Percentiles rank a stretch among this genome's conserved stretches.
These are phyloP conservation scores for Aporophyla nigra DNA, from an alignment of 2,888 invertebrate species.

Conservation along the genomic window DNA sequence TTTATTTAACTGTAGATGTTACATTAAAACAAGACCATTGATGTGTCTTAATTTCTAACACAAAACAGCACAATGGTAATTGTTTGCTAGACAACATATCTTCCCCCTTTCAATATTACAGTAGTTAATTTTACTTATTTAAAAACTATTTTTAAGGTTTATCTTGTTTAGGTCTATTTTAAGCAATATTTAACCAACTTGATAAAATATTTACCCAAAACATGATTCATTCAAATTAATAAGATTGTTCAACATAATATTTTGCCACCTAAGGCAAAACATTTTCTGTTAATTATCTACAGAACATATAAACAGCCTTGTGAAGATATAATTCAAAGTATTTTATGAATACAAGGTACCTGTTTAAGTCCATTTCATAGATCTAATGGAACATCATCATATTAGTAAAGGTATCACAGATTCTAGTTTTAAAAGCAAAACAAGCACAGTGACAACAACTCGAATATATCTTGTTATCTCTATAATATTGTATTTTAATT, in stretches of 20 bases:
- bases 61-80: not conserved
- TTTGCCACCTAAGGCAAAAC: not conserved
- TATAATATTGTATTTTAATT: conserved; percentile 19
- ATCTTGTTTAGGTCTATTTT: not conserved
- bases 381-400: not conserved
- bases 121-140: not conserved
- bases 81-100: not conserved
- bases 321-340: not conserved
- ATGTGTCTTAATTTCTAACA: not conserved
- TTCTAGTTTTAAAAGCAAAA: conserved; percentile 26
- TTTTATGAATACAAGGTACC: not conserved
- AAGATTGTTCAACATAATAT: not conserved
- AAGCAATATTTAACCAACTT: not conserved
- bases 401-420: not conserved
- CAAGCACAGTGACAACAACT: conserved; percentile 17
- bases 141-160: not conserved
- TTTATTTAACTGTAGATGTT: not conserved
- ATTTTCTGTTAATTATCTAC: not conserved
- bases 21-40: not conserved
- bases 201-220: not conserved
- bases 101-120: not conserved
- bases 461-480: conserved; percentile 16
- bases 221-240: too few relatives aligned
- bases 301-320: not conserved
- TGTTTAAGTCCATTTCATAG: not conserved